Base-by-base conservation (phyloP, 2,113 vertebrate species). In the Oxyruncus cristatus region DNA sequence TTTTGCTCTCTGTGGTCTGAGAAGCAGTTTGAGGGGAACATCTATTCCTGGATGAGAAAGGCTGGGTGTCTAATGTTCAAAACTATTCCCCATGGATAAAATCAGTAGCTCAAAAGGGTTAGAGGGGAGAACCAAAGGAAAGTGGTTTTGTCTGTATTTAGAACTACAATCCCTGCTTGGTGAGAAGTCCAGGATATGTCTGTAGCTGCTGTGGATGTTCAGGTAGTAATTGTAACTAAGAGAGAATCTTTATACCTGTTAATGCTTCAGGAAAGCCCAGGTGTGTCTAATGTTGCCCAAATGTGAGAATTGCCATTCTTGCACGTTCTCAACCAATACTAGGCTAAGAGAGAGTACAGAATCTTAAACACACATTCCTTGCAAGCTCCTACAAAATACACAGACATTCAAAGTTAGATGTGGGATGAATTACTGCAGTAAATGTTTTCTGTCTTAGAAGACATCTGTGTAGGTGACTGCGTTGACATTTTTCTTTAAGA, bases 141-240 rank as follows among this genome's bases (percentile, higher is more conserved):
- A 52, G 23, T 35, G 14, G 2, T 63, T 75, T 50, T 87, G 8
- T n/a, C 21, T 55, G 5, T 37, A 8, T 32, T 27, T 74, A 61
- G 46, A 68, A 15, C 6, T 37, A 19, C 13, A 77, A 0, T 9
- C 11, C 17, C 6, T 0, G 0, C 3, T 24, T 55, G 14, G 4
- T 65, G n/a, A 63, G 35, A 77, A 61, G 21, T 32, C 35, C 8
- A 44, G 44, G 23, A 22, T 61, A 14, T 46, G 6, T 59, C 33
- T 81, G 41, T 23, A 39, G 41, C 19, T 86, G 32, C 79, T 62
- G 17, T 41, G 68, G n/a, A 23, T 56, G 46, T 19, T 70, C 44
- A 70, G 28, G 35, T 11, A 79, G 68, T 62, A 72, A 27, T 21
- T 75, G 27, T 26, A 62, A 41, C 46, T 33, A 61, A 37, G 9